phyloP scores from a whole-genome alignment of 2,113 vertebrate species.

The Terrapene triunguis region DNA sequence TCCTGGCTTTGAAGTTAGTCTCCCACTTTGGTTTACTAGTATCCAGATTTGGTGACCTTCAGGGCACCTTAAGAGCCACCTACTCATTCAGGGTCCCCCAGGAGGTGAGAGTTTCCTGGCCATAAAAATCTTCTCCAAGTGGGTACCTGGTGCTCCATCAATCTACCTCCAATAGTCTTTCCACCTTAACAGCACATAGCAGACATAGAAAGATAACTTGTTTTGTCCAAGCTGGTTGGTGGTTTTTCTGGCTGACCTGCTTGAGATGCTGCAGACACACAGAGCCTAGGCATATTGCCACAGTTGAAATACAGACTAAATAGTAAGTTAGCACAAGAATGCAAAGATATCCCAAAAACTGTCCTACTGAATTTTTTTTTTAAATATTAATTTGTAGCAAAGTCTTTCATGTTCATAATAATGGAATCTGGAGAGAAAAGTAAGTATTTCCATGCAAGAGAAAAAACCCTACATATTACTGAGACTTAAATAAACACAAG shows the following conservation, averaged over 20 bases:
- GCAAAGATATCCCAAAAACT: no score
- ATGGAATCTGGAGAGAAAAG: not conserved
- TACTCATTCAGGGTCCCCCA: no score
- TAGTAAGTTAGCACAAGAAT: no score
- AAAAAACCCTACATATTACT: not conserved
- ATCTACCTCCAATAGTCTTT: not conserved
- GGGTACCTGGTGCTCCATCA: not conserved
- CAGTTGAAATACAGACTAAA: slow-evolving; percentile 33
- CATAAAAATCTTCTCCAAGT: not conserved
- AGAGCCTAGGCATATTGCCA: not conserved
- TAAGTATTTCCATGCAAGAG: slow-evolving; percentile 44
- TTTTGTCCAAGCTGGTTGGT: not conserved
- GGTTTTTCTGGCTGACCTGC: not conserved
- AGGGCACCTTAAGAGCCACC: no score
- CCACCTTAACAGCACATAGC: not conserved
- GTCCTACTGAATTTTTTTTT: no score
- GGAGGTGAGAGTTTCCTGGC: not conserved
- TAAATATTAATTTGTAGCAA: no score
- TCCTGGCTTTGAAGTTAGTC: not conserved
- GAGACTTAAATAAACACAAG: not conserved
- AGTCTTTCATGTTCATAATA: no score
- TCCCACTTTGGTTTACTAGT: not conserved
- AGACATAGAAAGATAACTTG: not conserved
- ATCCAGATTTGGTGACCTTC: not conserved
- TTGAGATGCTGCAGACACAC: not conserved